These are phyloP conservation scores for Corythaixoides concolor DNA, from an alignment of 2,113 vertebrate genomes.

Conservation along the genomic window DNA sequence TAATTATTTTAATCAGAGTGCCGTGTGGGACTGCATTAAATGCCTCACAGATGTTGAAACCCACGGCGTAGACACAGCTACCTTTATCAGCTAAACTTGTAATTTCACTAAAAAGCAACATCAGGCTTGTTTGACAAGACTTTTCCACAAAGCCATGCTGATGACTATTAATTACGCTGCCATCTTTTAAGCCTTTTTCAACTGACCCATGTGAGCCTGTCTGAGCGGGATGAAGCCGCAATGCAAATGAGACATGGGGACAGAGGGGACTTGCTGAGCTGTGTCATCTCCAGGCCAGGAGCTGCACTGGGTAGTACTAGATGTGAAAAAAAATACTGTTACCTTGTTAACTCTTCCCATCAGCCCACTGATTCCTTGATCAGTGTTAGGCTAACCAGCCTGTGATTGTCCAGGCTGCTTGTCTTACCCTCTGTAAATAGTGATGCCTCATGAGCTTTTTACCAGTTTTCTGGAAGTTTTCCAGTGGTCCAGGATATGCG, in stretches of 20 bases:
- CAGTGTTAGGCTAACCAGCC: background rate
- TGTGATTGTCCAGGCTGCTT: background rate
- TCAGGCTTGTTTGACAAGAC: constrained; percentile 10
- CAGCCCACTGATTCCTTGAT: background rate
- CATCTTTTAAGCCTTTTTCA: constrained; percentile 25
- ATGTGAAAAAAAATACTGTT: background rate
- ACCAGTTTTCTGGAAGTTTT: background rate
- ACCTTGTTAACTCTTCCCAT: background rate
- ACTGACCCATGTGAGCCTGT: background rate
- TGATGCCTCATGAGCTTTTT: background rate
- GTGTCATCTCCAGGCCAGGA: background rate
- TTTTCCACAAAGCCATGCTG: background rate
- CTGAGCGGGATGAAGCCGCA: background rate
- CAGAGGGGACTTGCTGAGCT: background rate
- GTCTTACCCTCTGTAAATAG: background rate
- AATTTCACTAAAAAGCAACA: constrained; percentile 33
- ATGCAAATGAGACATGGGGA: background rate
- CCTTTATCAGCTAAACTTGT: constrained; percentile 35
- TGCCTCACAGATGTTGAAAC: constrained; percentile 48
- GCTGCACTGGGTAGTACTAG: background rate
- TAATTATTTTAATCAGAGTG: constrained; percentile 52
- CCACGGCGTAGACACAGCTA: background rate
- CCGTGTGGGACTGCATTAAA: background rate
- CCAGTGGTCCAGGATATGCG: background rate
- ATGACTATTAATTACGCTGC: background rate